Percentiles rank a stretch among this genome's conserved stretches.
These are phyloP conservation scores for Sceliomorpha sp. DNA, from an alignment of 2,888 invertebrate species.

Conservation along the genomic window DNA sequence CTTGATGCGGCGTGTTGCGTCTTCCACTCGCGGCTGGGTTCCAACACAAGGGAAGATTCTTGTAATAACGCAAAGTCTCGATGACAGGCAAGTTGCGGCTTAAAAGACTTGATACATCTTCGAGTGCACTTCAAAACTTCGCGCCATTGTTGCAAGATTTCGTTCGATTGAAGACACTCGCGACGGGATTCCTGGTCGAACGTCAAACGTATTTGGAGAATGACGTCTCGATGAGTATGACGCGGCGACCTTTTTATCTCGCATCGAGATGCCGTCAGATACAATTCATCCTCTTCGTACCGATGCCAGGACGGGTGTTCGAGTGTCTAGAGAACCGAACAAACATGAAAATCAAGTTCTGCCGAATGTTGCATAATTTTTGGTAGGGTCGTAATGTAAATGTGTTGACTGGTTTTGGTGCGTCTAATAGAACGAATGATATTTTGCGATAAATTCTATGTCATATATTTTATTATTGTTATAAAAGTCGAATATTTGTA, in stretches of 20 bases:
- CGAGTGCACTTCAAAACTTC: constrained; percentile 20
- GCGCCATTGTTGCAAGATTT: constrained; percentile 28
- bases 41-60: constrained; percentile 18
- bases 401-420: too few relatives aligned
- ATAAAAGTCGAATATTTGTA: too few relatives aligned
- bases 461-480: too few relatives aligned
- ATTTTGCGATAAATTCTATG: too few relatives aligned
- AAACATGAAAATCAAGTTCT: too few relatives aligned
- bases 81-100: constrained; percentile 33
- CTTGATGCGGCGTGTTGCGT: constrained; percentile 29
- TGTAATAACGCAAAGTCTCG: constrained; percentile 33
- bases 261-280: constrained; percentile 10
- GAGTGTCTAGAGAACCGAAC: too few relatives aligned
- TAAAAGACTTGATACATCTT: constrained; percentile 36
- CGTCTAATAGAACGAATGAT: too few relatives aligned
- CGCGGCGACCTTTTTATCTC: constrained; percentile 21
- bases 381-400: too few relatives aligned
- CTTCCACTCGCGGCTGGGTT: constrained; percentile 26
- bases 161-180: constrained; percentile 18
- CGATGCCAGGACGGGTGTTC: too few relatives aligned
- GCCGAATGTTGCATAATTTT: too few relatives aligned
- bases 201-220: constrained; percentile 17
- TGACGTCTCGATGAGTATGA: constrained; percentile 8
- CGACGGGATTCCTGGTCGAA: constrained; percentile 9
- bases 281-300: too few relatives aligned